Percentiles rank a stretch among this genome's conserved stretches.
Evolutionary conservation across 2,797 vertebrate genomes (phyloP).

Genomic region (Echiichthys vipera): DNA sequence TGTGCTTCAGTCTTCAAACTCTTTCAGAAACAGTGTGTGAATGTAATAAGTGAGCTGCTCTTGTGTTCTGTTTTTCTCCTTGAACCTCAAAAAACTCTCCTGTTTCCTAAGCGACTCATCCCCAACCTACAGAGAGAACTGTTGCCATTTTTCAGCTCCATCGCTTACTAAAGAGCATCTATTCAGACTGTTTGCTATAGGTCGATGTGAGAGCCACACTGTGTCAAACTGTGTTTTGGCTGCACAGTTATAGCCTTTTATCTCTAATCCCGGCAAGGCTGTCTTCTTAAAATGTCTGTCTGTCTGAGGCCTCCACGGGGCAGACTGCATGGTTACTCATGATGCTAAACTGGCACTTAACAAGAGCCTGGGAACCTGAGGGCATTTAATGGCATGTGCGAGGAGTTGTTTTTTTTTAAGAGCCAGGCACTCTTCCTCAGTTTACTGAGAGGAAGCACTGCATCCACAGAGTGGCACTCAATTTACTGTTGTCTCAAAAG

Average conservation of each 20-base stretch:
- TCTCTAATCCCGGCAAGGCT: slow-evolving; percentile 61
- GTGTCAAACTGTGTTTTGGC: slow-evolving; percentile 65
- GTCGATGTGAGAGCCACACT: slow-evolving; percentile 43
- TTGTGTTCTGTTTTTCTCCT: slow-evolving; percentile 24
- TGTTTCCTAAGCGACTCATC: slow-evolving; percentile 33
- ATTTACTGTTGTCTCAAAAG: slow-evolving; percentile 42
- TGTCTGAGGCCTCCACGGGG: slow-evolving; percentile 61
- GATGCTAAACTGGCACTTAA: slow-evolving; percentile 67
- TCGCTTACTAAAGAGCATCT: slow-evolving; percentile 52
- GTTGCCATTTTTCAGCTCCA: slow-evolving; percentile 37
- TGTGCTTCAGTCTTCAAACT: slow-evolving; percentile 14
- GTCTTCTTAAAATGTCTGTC: slow-evolving; percentile 69
- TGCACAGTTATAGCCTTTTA: slow-evolving; percentile 67
- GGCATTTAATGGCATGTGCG: slow-evolving; percentile 62
- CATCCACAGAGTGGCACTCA: slow-evolving; percentile 24
- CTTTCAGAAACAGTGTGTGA: slow-evolving; percentile 28
- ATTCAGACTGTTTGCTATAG: slow-evolving; percentile 62
- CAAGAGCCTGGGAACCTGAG: slow-evolving; percentile 60
- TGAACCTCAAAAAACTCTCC: slow-evolving; percentile 21
- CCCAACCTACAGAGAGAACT: slow-evolving; percentile 39
- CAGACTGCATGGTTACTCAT: slow-evolving; percentile 51
- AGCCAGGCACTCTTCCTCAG: slow-evolving; percentile 47
- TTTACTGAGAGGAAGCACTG: slow-evolving; percentile 53
- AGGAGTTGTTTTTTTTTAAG: slow-evolving; percentile 46
- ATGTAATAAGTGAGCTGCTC: slow-evolving; percentile 8